A percentile compares a stretch with the other conserved stretches of the same genome.
These are phyloP conservation scores for Passerina amoena DNA, from an alignment of 2,113 vertebrate genomes.

Conservation along the genomic window DNA sequence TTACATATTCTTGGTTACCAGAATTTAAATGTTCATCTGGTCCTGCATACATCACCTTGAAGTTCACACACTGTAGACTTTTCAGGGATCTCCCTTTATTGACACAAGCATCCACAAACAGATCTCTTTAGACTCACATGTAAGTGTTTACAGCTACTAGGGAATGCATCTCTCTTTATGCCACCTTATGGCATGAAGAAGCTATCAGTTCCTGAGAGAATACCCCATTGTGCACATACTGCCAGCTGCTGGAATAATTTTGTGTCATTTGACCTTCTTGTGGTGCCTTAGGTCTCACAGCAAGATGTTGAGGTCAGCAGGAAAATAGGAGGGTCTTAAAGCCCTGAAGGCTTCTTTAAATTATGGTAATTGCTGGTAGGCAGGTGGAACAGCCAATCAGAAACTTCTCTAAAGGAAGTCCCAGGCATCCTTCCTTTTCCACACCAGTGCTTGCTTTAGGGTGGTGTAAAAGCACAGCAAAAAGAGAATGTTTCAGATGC, in stretches of 20 bases:
- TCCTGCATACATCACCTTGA: neutral
- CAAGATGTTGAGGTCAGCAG: neutral
- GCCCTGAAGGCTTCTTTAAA: neutral
- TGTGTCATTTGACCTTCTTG: neutral
- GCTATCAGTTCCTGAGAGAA: neutral
- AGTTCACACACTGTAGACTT: neutral
- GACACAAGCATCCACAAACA: neutral
- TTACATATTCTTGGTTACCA: neutral
- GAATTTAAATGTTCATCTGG: neutral
- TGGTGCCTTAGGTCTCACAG: neutral
- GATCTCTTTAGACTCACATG: neutral
- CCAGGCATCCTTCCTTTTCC: neutral
- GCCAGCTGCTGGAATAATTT: neutral
- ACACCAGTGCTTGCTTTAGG: neutral
- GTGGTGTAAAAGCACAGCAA: neutral
- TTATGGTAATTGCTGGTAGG: neutral
- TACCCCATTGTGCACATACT: neutral
- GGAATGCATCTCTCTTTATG: neutral
- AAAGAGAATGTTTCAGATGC: neutral
- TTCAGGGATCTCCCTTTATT: neutral
- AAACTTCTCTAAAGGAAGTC: neutral
- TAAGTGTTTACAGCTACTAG: neutral
- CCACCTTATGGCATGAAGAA: neutral
- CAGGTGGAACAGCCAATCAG: neutral
- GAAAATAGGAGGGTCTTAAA: neutral